Evolutionary conservation across 2,888 invertebrate species (phyloP), one percentile per base, ranked within the genome.

Genomic region (Leucoptera coffeella): DNA sequence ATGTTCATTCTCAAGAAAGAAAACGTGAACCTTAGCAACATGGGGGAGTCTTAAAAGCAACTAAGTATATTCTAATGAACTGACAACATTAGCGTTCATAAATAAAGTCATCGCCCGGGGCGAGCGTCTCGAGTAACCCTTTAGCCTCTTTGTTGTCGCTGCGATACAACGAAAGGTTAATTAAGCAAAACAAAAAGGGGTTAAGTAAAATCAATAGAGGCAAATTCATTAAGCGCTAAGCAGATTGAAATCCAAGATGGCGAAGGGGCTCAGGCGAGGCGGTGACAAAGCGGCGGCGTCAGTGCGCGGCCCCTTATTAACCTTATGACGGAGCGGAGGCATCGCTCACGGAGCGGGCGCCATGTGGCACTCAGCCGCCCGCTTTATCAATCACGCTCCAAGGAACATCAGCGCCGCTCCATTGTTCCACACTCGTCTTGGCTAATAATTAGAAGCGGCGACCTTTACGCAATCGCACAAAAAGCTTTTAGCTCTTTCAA

Each of bases 221-320:
- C 62, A 61, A 67, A 67, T 67, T 69, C 67, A 69, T 69, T 69
- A 67, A 54, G 62, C 55, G 54, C 54, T 69, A 69, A 69, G 64
- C 60, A 67, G 67, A 67, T 67, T 67, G 65, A 59, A 62, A 64
- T 56, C 57, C 65, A 64, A 64, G 60, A 62, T 60, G 65, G 64
- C 61, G 32, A 42, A 43, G 43, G 51, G 50, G 54, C 54, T 64
- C 58, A 65, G 59, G 58, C 67, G 56, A n/a, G n/a, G n/a, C 58
- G 61, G 57, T 71, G 72, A 72, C 71, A 71, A 71, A 72, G 71
- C 62, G 65, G 30, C 46, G 50, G 65, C 71, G 72, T 71, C 71
- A 72, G 69, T 65, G 60, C 51, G 54, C 67, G 67, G 65, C 67
- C 67, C 64, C 69, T 72, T 72, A 72, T 71, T 72, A 72, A 72